These are phyloP conservation scores for Rutilus rutilus DNA, from an alignment of 2,113 vertebrate species.

Conservation along the genomic window DNA sequence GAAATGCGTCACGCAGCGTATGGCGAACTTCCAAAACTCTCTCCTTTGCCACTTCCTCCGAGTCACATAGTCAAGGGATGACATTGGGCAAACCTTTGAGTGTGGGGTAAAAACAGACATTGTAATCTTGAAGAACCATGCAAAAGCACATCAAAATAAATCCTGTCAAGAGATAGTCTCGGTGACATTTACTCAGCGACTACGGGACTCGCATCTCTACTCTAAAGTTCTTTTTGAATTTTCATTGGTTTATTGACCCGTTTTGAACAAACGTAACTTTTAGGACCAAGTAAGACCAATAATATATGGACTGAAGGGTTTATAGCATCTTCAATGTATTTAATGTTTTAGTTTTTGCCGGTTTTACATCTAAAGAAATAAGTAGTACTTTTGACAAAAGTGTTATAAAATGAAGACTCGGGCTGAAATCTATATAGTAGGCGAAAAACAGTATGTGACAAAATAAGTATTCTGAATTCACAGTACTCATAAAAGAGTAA, in stretches of 20 bases:
- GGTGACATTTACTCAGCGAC: neutral
- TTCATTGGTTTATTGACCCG: slow-evolving; percentile 1
- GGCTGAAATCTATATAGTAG: too few relatives aligned
- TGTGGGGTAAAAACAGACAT: neutral
- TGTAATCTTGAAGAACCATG: slow-evolving; percentile 8
- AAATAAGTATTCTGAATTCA: too few relatives aligned
- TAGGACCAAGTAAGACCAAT: neutral
- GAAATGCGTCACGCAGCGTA: slow-evolving; percentile 42
- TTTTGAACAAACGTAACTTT: neutral
- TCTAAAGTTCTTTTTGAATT: neutral
- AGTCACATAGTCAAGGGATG: neutral
- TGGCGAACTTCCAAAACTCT: slow-evolving; percentile 35
- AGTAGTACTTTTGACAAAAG: neutral
- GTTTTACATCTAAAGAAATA: neutral
- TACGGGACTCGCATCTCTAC: neutral
- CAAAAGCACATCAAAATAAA: slow-evolving; percentile 14
- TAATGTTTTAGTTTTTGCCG: neutral
- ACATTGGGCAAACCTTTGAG: slow-evolving; percentile 20
- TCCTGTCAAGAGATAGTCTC: neutral
- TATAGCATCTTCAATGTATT: neutral
- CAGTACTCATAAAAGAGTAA: too few relatives aligned
- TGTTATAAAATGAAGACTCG: neutral
- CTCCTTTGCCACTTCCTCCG: neutral
- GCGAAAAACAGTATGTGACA: too few relatives aligned
- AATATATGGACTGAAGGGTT: neutral